Percentiles rank a stretch among this genome's conserved stretches.
Conservation (phyloP, 2,113 vertebrate genomes). For the Petrocephalus microphthalmus region DNA sequence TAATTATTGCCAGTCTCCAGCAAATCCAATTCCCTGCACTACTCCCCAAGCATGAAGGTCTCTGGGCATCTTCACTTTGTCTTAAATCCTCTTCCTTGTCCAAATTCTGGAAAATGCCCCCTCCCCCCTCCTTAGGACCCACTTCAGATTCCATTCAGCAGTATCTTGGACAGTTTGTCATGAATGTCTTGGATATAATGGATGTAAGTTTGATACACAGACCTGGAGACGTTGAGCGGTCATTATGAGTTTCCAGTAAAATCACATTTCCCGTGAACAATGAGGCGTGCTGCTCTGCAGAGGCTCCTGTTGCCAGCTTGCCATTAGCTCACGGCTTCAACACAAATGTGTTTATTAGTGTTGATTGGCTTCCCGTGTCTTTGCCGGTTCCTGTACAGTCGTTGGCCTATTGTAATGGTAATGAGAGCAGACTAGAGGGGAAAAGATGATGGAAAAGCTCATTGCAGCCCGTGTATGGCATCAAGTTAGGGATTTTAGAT, state of each 20-base stretch:
- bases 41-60: background rate
- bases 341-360: background rate
- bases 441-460: background rate
- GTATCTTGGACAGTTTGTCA: background rate
- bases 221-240: background rate
- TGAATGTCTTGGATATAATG: background rate
- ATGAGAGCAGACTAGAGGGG: background rate
- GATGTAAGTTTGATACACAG: background rate
- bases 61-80: background rate
- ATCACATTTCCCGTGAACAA: background rate
- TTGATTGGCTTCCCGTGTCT: conserved; percentile 1
- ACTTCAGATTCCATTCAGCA: background rate
- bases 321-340: background rate
- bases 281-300: background rate
- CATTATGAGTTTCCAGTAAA: background rate
- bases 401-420: conserved; percentile 8
- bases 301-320: background rate
- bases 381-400: background rate
- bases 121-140: background rate
- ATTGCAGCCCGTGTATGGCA: background rate
- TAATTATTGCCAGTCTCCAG: background rate
- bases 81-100: background rate
- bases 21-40: background rate
- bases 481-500: background rate
- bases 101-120: background rate